Percentiles rank a stretch among this genome's conserved stretches.
Evolutionary conservation across 2,113 vertebrate genomes (phyloP).

Genomic region (Triplophysa dalaica): DNA sequence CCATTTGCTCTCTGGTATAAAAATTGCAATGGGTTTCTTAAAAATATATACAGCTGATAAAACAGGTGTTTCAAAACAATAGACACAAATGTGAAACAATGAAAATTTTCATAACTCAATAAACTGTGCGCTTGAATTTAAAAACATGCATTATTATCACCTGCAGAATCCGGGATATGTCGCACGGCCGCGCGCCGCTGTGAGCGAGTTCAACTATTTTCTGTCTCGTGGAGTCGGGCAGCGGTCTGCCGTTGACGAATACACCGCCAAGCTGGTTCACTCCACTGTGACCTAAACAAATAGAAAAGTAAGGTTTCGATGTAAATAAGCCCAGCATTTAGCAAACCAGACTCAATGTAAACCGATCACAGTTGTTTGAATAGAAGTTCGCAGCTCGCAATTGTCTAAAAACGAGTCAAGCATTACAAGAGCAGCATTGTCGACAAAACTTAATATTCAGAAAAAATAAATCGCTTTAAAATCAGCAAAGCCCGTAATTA

Average conservation of each 20-base stretch:
- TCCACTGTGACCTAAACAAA: slow-evolving; percentile 90
- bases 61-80: slow-evolving; percentile 1
- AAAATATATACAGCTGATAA: background rate
- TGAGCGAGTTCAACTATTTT: slow-evolving; percentile 98
- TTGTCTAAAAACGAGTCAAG: slow-evolving; percentile 21
- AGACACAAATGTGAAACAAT: slow-evolving; percentile 1
- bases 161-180: slow-evolving; percentile 98
- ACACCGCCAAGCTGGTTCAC: slow-evolving; percentile 98
- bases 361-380: background rate
- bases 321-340: slow-evolving; percentile 19
- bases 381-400: slow-evolving; percentile 11
- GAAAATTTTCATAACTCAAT: background rate
- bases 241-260: slow-evolving; percentile 96
- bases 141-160: slow-evolving; percentile 76
- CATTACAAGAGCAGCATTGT: slow-evolving; percentile 34
- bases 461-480: slow-evolving; percentile 25
- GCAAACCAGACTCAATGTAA: slow-evolving; percentile 13
- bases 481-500: slow-evolving; percentile 36
- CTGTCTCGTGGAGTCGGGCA: slow-evolving; percentile 95
- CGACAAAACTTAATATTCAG: slow-evolving; percentile 38
- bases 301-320: slow-evolving; percentile 46
- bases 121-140: background rate
- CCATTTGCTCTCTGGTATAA: slow-evolving; percentile 10
- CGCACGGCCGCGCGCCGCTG: slow-evolving; percentile 95
- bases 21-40: background rate